A percentile compares a stretch with the other conserved stretches of the same genome.
phyloP scores from a whole-genome alignment of 2,888 invertebrate species.

The Dorcus hopei region DNA sequence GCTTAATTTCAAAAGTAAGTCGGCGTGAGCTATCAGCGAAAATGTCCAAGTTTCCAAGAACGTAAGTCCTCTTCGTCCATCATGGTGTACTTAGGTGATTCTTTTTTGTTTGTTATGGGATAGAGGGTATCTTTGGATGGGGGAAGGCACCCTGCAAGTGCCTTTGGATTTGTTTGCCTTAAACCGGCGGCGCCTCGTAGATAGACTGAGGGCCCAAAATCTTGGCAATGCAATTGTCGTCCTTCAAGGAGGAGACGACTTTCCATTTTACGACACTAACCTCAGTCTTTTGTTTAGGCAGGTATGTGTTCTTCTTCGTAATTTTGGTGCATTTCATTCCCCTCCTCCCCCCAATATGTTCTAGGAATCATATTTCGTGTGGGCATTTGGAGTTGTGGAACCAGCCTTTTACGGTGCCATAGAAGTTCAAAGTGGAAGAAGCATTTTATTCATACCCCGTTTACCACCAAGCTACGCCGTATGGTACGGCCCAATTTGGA shows the following conservation, averaged over 20 bases:
- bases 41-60: no score
- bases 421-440: slow-evolving; percentile 65
- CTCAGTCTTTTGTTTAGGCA: slow-evolving; percentile 82
- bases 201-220: slow-evolving; percentile 51
- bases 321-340: no score
- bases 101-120: background rate
- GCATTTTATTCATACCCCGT: slow-evolving; percentile 81
- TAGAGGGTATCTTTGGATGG: slow-evolving; percentile 55
- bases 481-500: slow-evolving; percentile 87
- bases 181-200: slow-evolving; percentile 71
- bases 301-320: slow-evolving; percentile 48
- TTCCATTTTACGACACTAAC: slow-evolving; percentile 84
- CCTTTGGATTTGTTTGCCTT: slow-evolving; percentile 76
- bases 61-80: no score
- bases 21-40: no score
- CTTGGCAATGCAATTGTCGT: slow-evolving; percentile 63
- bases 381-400: slow-evolving; percentile 91
- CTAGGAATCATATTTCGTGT: slow-evolving; percentile 95
- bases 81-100: no score
- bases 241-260: slow-evolving; percentile 81
- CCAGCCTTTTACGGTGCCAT: slow-evolving; percentile 87
- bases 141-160: slow-evolving; percentile 69
- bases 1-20: no score
- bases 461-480: slow-evolving; percentile 83
- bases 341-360: slow-evolving; percentile 16